phyloP scores from a whole-genome alignment of 2,888 invertebrate species.

The Helobdella robusta region DNA sequence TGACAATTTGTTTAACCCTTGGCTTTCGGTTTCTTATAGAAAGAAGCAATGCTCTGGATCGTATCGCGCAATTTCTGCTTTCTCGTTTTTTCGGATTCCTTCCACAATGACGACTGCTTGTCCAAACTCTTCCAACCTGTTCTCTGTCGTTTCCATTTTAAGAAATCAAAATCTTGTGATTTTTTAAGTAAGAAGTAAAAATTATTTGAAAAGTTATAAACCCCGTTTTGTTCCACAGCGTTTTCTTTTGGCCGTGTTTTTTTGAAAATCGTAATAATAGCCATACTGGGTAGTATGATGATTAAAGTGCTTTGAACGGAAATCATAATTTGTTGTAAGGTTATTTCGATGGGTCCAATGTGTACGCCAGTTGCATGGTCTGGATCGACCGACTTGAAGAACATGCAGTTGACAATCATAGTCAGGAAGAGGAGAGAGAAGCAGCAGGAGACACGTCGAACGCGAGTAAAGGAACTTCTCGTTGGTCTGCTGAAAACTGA shows the following conservation, averaged over 20 bases:
- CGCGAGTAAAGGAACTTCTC: slow-evolving; percentile 47
- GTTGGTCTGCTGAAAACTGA: slow-evolving; percentile 48
- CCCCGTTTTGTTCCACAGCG: slow-evolving; percentile 31
- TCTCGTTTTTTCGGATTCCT: slow-evolving; percentile 32
- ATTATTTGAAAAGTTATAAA: background rate
- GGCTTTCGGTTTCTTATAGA: slow-evolving; percentile 36
- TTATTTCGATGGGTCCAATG: slow-evolving; percentile 51
- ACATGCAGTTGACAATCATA: slow-evolving; percentile 51
- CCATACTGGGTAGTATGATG: slow-evolving; percentile 46
- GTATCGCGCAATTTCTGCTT: slow-evolving; percentile 42
- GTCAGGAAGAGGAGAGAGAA: slow-evolving; percentile 47
- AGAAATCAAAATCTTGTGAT: background rate
- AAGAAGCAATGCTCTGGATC: slow-evolving; percentile 39
- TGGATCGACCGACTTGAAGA: slow-evolving; percentile 38
- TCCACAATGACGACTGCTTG: slow-evolving; percentile 34
- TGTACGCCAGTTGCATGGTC: slow-evolving; percentile 38
- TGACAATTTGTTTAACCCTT: background rate
- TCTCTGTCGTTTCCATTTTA: slow-evolving; percentile 35
- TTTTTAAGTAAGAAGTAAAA: background rate
- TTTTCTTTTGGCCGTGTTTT: slow-evolving; percentile 42
- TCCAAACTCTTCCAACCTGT: slow-evolving; percentile 42
- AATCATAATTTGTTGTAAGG: slow-evolving; percentile 49
- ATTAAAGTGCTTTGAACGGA: slow-evolving; percentile 46
- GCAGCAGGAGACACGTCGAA: slow-evolving; percentile 49
- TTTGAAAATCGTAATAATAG: slow-evolving; percentile 46